A percentile compares a stretch with the other conserved stretches of the same genome.
Evolutionary conservation across 2,113 vertebrate genomes (phyloP).

Genomic region (Salminus brasiliensis): DNA sequence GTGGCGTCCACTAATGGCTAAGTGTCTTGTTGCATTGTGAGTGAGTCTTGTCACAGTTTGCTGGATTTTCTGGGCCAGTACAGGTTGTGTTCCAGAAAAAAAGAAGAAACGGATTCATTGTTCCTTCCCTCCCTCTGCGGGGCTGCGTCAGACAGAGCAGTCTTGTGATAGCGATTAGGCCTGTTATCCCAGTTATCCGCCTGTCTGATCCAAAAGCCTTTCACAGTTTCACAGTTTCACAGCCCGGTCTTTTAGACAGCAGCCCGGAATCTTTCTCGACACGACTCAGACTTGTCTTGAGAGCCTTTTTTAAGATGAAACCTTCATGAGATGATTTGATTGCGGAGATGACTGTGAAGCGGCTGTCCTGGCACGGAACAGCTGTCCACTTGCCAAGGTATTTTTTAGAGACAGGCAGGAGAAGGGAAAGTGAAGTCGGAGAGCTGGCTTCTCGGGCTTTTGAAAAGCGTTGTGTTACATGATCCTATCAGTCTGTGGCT

Average conservation of each 20-base stretch:
- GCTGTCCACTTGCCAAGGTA: constrained; percentile 55
- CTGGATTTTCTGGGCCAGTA: background rate
- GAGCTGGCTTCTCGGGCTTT: constrained; percentile 16
- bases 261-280: background rate
- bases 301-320: constrained; percentile 6
- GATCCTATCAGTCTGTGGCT: constrained; percentile 7
- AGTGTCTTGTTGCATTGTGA: constrained; percentile 32
- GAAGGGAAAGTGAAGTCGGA: constrained; percentile 15
- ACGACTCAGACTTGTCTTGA: background rate
- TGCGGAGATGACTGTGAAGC: background rate
- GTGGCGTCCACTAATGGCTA: constrained; percentile 32
- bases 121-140: constrained; percentile 43
- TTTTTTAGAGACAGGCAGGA: constrained; percentile 44
- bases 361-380: constrained; percentile 1
- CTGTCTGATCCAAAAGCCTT: constrained; percentile 50
- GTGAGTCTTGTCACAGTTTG: constrained; percentile 53
- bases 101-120: constrained; percentile 70
- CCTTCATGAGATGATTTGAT: constrained; percentile 6
- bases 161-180: constrained; percentile 76
- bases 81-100: constrained; percentile 11
- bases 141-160: constrained; percentile 52
- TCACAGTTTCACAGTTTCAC: background rate
- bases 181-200: constrained; percentile 71
- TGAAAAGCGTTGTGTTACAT: constrained; percentile 33
- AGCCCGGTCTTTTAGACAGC: background rate